A percentile compares a stretch with the other conserved stretches of the same genome.
phyloP scores from a whole-genome alignment of 1,140 invertebrate species.

The Oppia nitens region DNA sequence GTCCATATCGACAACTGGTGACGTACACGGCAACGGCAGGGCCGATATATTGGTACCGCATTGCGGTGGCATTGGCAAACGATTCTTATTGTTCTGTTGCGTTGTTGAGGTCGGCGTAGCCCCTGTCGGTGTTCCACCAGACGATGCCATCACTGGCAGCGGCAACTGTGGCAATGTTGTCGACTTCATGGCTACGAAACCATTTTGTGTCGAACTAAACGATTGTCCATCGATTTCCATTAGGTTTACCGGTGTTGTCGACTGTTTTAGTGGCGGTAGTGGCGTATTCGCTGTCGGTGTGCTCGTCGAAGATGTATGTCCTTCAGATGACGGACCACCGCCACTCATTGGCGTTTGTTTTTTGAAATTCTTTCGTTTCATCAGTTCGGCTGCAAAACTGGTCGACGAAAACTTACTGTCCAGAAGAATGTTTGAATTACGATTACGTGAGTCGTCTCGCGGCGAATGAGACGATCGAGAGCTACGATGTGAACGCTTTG shows the following conservation, averaged over 20 bases:
- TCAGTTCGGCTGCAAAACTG: constrained; percentile 29
- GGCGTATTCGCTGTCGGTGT: not conserved
- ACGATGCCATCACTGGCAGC: constrained; percentile 22
- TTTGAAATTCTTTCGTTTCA: constrained; percentile 24
- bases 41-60: too few relatives aligned
- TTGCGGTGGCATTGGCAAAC: too few relatives aligned
- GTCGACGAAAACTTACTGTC: constrained; percentile 18
- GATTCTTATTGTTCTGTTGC: too few relatives aligned
- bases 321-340: not conserved
- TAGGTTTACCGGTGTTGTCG: not conserved
- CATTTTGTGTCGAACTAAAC: not conserved
- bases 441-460: not conserved
- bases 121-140: not conserved
- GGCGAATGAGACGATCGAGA: constrained; percentile 4
- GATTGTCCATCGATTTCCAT: not conserved
- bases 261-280: not conserved
- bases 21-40: constrained; percentile 7
- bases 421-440: not conserved
- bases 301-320: not conserved
- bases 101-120: not conserved
- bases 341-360: not conserved
- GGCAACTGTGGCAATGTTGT: constrained; percentile 31
- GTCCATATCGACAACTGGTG: constrained; percentile 1
- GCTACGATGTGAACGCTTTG: not conserved
- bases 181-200: constrained; percentile 1